Evolutionary conservation across 2,113 vertebrate genomes (phyloP).

Genomic region (Progne subis): DNA sequence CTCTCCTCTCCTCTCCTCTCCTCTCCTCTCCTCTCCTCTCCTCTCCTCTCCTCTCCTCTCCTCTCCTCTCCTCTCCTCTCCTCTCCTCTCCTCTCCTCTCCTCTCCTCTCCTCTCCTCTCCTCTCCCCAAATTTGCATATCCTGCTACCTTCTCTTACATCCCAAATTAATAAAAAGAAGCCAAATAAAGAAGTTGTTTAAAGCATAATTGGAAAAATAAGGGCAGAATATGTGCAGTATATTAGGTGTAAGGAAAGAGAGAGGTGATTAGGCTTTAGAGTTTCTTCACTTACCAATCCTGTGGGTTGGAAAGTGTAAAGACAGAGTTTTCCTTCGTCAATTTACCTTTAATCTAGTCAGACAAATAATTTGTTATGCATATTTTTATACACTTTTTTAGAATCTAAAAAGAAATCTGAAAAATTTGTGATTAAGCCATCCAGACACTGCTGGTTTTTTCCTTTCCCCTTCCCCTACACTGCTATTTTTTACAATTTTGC

Average conservation of each 20-base stretch:
- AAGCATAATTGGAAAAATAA: neutral
- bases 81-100: too few species aligned
- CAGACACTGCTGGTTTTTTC: neutral
- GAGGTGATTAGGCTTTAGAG: neutral
- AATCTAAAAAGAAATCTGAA: neutral
- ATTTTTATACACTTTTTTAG: neutral
- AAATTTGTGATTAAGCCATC: neutral
- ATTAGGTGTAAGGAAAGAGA: neutral
- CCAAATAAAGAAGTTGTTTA: neutral
- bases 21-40: neutral
- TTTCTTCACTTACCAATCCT: neutral
- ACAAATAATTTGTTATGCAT: neutral
- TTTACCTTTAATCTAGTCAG: neutral
- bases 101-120: neutral
- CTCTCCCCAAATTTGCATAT: neutral
- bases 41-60: neutral
- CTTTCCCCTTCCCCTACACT: neutral
- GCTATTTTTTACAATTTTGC: constrained; percentile 19
- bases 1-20: neutral
- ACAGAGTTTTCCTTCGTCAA: neutral
- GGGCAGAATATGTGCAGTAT: neutral
- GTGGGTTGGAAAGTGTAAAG: neutral
- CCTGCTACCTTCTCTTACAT: neutral
- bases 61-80: too few species aligned
- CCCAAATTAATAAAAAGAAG: neutral